A percentile compares a stretch with the other conserved stretches of the same genome.
phyloP scores from a whole-genome alignment of 2,797 vertebrate genomes.

The Chelon labrosus region DNA sequence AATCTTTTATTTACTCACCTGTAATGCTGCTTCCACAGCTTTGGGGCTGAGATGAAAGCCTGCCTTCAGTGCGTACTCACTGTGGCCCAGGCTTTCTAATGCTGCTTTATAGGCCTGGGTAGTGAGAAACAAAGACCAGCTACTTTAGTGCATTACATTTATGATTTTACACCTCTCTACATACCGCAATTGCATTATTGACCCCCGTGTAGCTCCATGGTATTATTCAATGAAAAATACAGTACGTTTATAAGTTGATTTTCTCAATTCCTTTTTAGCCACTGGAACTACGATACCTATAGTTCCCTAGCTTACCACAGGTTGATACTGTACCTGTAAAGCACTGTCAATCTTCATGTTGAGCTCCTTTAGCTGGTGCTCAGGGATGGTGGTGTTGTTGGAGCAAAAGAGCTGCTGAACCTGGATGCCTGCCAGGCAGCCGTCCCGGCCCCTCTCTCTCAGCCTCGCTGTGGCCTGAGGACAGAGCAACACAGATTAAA shows the following conservation, averaged over 20 bases:
- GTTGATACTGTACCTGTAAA: conserved; percentile 88
- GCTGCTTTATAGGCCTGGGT: conserved; percentile 94
- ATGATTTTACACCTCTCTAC: conserved; percentile 2
- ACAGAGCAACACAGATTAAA: conserved; percentile 30
- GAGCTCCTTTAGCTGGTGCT: conserved; percentile 97
- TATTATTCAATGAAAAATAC: conserved; percentile 7
- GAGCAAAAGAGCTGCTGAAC: conserved; percentile 99
- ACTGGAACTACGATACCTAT: neutral
- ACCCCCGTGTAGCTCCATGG: neutral
- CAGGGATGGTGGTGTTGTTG: conserved; percentile 94
- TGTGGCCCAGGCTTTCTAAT: conserved; percentile 96
- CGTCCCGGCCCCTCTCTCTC: conserved; percentile 93
- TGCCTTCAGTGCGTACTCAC: conserved; percentile 97
- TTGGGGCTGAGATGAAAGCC: conserved; percentile 98
- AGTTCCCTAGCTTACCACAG: neutral
- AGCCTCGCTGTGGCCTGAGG: conserved; percentile 92
- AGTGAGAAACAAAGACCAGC: neutral
- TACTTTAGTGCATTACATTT: neutral
- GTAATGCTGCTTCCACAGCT: conserved; percentile 93
- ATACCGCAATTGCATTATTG: neutral
- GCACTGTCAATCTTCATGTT: conserved; percentile 96
- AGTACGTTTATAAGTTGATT: neutral
- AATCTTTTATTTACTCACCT: conserved; percentile 81
- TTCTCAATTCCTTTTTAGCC: neutral
- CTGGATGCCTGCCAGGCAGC: conserved; percentile 96